Evolutionary conservation across 2,797 vertebrate genomes (phyloP).

Genomic region (Holocentrus rufus): DNA sequence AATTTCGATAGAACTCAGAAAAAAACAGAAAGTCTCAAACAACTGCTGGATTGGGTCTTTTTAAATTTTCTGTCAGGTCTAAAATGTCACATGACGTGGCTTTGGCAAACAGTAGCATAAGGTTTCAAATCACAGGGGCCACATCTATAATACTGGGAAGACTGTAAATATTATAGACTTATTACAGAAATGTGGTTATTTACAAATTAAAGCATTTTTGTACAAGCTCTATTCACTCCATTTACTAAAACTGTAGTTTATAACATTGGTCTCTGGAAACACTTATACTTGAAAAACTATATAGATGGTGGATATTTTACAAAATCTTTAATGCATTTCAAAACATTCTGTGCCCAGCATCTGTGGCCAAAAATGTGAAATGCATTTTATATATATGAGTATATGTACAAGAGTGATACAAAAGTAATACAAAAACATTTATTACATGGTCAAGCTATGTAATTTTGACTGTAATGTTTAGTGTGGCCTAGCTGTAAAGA

Average conservation of each 20-base stretch:
- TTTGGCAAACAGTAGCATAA: constrained; percentile 1
- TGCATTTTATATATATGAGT: no score
- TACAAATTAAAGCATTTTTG: neutral
- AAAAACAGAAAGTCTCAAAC: constrained; percentile 3
- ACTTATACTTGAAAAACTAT: no score
- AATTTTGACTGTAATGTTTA: neutral
- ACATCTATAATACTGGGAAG: neutral
- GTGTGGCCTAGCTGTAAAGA: neutral
- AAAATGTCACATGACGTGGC: constrained; percentile 4
- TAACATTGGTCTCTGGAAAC: no score
- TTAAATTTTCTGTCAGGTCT: neutral
- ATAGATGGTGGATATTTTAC: no score
- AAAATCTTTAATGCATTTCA: neutral
- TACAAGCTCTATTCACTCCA: neutral
- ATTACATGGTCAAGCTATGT: neutral
- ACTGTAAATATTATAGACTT: no score
- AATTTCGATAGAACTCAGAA: constrained; percentile 27
- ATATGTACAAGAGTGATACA: no score
- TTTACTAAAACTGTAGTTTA: no score
- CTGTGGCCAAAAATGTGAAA: no score
- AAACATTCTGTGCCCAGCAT: no score
- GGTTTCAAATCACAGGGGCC: constrained; percentile 16
- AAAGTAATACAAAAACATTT: no score
- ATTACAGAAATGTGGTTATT: neutral
- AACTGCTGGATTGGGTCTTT: neutral